Evolutionary conservation across 2,888 invertebrate species (phyloP).

Genomic region (Creontiades dilutus): DNA sequence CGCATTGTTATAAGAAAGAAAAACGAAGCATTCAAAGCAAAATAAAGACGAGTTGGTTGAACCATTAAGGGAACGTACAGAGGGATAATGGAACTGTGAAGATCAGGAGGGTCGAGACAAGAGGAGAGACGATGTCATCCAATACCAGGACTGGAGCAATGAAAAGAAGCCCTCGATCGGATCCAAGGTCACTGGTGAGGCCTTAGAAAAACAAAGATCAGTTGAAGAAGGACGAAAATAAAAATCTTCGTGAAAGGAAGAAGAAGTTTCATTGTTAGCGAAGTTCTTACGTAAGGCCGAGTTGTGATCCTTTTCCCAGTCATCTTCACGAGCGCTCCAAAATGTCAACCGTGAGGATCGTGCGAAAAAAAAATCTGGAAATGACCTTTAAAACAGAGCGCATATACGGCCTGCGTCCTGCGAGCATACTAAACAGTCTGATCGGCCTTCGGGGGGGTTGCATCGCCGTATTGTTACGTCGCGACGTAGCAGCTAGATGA

Average conservation of each 20-base stretch:
- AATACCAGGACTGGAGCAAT: not conserved
- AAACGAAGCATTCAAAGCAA: no score
- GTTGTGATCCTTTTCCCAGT: not conserved
- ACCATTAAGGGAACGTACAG: no score
- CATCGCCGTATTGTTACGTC: not conserved
- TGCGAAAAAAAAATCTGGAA: not conserved
- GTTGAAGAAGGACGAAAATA: not conserved
- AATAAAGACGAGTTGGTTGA: no score
- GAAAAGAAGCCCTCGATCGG: not conserved
- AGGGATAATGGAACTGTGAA: no score
- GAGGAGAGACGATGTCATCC: not conserved
- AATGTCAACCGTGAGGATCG: slow-evolving; percentile 53
- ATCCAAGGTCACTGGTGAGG: not conserved
- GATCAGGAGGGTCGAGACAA: no score
- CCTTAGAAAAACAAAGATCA: not conserved
- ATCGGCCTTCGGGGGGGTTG: not conserved
- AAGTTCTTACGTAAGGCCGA: slow-evolving; percentile 34
- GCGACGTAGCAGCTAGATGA: no score
- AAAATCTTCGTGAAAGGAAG: slow-evolving; percentile 36
- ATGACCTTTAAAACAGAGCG: slow-evolving; percentile 4
- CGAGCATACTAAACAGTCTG: not conserved
- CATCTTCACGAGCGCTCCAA: slow-evolving; percentile 14
- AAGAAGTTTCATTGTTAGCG: slow-evolving; percentile 37
- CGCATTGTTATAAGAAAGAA: no score
- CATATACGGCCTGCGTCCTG: no score